Evolutionary conservation across 2,888 invertebrate genomes (phyloP), one percentile per base, ranked within the genome.

Genomic region (Pollenia amentaria): DNA sequence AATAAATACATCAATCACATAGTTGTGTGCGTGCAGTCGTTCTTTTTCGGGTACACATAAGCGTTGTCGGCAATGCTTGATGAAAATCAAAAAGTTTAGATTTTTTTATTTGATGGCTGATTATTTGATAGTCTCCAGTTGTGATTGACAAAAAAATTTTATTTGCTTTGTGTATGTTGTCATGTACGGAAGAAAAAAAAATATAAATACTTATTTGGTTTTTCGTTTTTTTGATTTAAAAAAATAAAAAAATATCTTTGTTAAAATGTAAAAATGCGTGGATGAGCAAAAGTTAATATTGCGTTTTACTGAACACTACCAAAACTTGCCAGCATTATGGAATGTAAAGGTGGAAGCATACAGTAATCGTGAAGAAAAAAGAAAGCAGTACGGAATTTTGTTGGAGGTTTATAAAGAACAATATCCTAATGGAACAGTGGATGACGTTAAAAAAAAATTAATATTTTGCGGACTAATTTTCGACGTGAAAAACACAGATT

Each of bases 351-450:
- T 48, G 48, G 75, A 75, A 11, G 75, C 16, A 12, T 75, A 75
- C 60, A 75, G 62, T 12, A 76, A 76, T 53, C 40, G 76, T 10
- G 76, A 76, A 0, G 42, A 76, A 42, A 65, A 76, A 76, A 76
- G 62, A 11, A 76, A 76, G 14, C 64, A 76, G 18, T 76, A 76
- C 65, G 64, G 65, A 64, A 48, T 76, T 18, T 42, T 76, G 18
- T 42, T 76, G 21, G 51, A 76, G 7, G 14, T 76, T 18, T 53
- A 62, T 18, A 76, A 53, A 48, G 76, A 76, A 40, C 62, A 64
- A 16, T 53, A 53, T 12, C 65, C 53, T 11, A 64, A 64, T 12
- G 64, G n/a, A 29, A 70, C 70, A 55, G 16, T 42, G 2, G 16
- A 55, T 16, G 55, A n/a, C n/a, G n/a, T n/a, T n/a, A n/a, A n/a